A percentile compares a stretch with the other conserved stretches of the same genome.
These are phyloP conservation scores for Propithecus deckenii DNA, from an alignment of 2,797 vertebrate genomes.

Conservation along the genomic window DNA sequence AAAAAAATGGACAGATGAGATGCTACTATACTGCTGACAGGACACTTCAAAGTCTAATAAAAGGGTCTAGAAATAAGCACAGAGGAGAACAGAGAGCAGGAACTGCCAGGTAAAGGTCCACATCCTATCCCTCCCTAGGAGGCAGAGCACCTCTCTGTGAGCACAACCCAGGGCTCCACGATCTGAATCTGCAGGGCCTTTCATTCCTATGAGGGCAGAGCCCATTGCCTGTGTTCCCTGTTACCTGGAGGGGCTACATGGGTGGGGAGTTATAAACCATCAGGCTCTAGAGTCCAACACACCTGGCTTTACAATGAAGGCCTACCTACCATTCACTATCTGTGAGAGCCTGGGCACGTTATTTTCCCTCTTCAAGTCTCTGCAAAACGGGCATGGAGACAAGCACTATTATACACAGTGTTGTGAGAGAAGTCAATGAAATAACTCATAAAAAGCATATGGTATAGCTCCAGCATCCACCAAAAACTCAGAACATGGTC, in stretches of 20 bases:
- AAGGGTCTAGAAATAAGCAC: constrained; percentile 13
- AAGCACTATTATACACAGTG: background rate
- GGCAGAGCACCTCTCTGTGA: background rate
- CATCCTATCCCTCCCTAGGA: background rate
- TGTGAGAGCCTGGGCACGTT: background rate
- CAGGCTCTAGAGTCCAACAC: background rate
- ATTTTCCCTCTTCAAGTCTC: background rate
- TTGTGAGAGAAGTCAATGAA: background rate
- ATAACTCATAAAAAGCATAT: background rate
- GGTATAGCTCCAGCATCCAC: background rate
- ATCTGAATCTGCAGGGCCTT: background rate
- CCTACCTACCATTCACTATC: background rate
- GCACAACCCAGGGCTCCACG: background rate
- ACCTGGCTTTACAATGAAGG: background rate
- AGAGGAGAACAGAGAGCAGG: background rate
- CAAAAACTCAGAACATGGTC: background rate
- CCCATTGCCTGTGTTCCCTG: background rate
- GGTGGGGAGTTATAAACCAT: background rate
- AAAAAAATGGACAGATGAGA: background rate
- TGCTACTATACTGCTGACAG: background rate
- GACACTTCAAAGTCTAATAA: background rate
- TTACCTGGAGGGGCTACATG: background rate
- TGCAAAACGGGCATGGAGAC: background rate
- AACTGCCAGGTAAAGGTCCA: background rate
- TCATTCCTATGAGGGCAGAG: background rate